Base-by-base conservation (phyloP, 2,113 vertebrate genomes). In the Percina caprodes region DNA sequence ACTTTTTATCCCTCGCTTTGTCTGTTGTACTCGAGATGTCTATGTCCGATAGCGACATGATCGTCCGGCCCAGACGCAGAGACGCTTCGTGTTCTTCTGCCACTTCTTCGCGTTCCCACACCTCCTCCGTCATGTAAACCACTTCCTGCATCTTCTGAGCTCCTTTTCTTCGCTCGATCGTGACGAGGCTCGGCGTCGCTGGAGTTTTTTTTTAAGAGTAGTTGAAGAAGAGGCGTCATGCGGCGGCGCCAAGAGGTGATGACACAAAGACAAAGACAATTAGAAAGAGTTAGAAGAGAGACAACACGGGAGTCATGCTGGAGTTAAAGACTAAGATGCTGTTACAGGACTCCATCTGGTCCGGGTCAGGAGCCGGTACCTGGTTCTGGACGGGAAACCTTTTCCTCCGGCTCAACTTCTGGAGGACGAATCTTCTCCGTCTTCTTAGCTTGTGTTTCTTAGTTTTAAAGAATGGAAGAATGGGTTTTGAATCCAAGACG, bases 221-320 rank as follows among this genome's bases (percentile, higher is more conserved):
- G 48, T 68, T 19, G 71, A 93, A 88, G 70, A 81, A 70, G 60
- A 80, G 89, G 90, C 93, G 91, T 88, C 91, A 92, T 91, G 69
- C 12, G 30, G 72, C 81, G 89, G 86, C 91, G 90, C 89, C 91
- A 93, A 94, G 91, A 93, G 75, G 66, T 89, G 60, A 92, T 1
- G 55, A 88, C 66, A 88, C 39, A 77, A 76, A 92, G 74, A 93
- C 88, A 93, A 72, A 90, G 58, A 91, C 87, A 91, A 82, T 46
- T n/a, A 79, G 66, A 11, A 11, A 42, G 39, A 30, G 84, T 93
- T 90, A 93, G 80, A 59, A 24, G 39, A 82, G 42, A 56, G 48
- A 80, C 80, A 62, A 65, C 42, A 87, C 30, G 79, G 13, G 39
- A 46, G 51, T 15, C 69, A 71, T 56, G 16, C 19, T 60, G 39